A percentile compares a stretch with the other conserved stretches of the same genome.
Evolutionary conservation across 1,140 invertebrate species (phyloP).

Genomic region (Temnothorax curvispinosus): DNA sequence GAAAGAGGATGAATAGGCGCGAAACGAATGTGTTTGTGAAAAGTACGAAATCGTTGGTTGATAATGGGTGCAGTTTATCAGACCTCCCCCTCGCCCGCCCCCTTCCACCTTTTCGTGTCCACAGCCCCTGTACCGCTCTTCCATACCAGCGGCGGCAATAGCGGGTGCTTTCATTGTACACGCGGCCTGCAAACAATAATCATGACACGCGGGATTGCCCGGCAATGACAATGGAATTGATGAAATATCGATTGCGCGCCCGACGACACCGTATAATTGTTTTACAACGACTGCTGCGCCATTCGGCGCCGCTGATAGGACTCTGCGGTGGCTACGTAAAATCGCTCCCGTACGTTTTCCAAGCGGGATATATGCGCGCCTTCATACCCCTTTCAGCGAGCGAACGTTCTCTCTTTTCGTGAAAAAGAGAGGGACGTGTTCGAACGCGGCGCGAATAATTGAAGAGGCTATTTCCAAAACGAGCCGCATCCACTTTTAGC

Average conservation of each 20-base stretch:
- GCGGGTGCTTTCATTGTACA: constrained; percentile 77
- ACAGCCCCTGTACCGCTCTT: constrained; percentile 61
- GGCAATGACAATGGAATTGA: constrained; percentile 82
- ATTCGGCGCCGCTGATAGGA: constrained; percentile 67
- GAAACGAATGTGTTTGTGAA: constrained; percentile 72
- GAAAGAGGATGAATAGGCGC: constrained; percentile 56
- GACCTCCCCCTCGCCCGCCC: constrained; percentile 10
- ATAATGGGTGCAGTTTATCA: constrained; percentile 79
- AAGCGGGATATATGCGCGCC: constrained; percentile 52
- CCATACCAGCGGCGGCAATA: constrained; percentile 43
- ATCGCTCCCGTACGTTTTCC: constrained; percentile 62
- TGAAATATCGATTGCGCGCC: constrained; percentile 79
- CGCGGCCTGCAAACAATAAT: constrained; percentile 81
- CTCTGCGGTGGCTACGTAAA: constrained; percentile 64
- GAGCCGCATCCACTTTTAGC: neutral
- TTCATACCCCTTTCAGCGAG: constrained; percentile 51
- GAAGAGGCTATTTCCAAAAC: constrained; percentile 41
- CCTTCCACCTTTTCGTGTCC: constrained; percentile 29
- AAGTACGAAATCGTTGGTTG: constrained; percentile 78
- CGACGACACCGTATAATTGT: constrained; percentile 81
- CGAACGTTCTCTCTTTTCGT: neutral
- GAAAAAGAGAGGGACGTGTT: constrained; percentile 53
- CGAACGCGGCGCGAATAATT: constrained; percentile 34
- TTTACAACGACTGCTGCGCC: constrained; percentile 75
- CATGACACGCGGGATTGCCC: constrained; percentile 81